A percentile compares a stretch with the other conserved stretches of the same genome.
Evolutionary conservation across 35 echinoderm and acorn worm species (phyloP).

Genomic region (Ophioderma brevispina): DNA sequence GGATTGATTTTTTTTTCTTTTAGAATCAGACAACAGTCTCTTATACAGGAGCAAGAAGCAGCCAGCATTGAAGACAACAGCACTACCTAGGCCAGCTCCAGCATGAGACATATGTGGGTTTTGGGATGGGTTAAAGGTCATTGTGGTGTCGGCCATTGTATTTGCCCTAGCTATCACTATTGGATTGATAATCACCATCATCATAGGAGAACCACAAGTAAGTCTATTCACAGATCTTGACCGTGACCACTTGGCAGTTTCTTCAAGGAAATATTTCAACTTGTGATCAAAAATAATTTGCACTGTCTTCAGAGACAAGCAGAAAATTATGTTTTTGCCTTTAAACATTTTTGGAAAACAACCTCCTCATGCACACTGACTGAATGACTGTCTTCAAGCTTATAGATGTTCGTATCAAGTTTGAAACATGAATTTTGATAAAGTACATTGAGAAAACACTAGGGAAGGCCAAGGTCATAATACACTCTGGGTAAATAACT

Average conservation of each 20-base stretch:
- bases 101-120: slow-evolving; percentile 74
- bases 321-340: not conserved
- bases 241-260: too few species aligned
- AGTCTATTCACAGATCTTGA: too few species aligned
- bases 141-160: slow-evolving; percentile 71
- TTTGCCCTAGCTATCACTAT: slow-evolving; percentile 74
- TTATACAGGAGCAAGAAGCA: slow-evolving; percentile 29
- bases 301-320: too few species aligned
- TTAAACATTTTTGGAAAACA: slow-evolving; percentile 46
- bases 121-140: slow-evolving; percentile 89
- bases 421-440: too few species aligned
- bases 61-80: not conserved
- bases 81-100: slow-evolving; percentile 5
- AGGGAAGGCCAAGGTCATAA: too few species aligned
- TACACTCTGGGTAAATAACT: too few species aligned
- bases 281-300: too few species aligned
- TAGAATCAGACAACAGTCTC: slow-evolving; percentile 60
- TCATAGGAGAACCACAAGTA: slow-evolving; percentile 76
- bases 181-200: slow-evolving; percentile 83
- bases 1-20: not conserved
- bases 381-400: too few species aligned
- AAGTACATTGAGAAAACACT: too few species aligned
- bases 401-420: too few species aligned
- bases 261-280: too few species aligned
- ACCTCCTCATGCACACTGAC: too few species aligned